phyloP scores from a whole-genome alignment of 2,113 vertebrate species.

The Illadopsis cleaveri region DNA sequence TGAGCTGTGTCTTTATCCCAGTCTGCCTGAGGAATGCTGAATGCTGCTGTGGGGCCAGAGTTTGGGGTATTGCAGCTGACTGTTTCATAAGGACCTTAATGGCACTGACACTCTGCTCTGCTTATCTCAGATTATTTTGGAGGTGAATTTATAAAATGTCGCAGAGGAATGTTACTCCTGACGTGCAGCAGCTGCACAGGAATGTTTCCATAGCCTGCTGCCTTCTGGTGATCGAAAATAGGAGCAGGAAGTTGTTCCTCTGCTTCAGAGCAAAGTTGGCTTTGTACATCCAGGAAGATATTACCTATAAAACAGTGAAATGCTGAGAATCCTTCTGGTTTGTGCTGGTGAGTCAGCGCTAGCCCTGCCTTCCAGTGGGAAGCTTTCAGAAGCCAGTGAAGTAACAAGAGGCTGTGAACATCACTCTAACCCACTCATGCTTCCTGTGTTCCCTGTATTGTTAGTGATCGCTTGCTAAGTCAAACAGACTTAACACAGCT shows the following conservation, averaged over 20 bases:
- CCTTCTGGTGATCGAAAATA: neutral
- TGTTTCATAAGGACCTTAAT: neutral
- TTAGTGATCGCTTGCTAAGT: constrained; percentile 30
- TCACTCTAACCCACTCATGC: neutral
- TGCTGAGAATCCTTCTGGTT: neutral
- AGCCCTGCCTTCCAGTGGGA: neutral
- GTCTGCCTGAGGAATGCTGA: neutral
- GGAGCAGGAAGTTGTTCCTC: neutral
- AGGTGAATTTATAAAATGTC: neutral
- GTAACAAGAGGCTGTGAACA: constrained; percentile 1
- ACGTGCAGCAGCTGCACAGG: constrained; percentile 7
- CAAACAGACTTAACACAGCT: constrained; percentile 34
- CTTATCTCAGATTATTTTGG: neutral
- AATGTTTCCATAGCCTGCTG: neutral
- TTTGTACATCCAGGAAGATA: neutral
- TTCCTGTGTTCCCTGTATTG: neutral
- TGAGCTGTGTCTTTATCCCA: neutral
- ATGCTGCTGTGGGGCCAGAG: neutral
- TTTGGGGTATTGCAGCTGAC: neutral
- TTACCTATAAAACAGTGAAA: neutral
- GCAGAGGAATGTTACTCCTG: neutral
- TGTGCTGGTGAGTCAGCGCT: neutral
- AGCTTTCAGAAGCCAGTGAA: neutral
- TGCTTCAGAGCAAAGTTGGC: neutral
- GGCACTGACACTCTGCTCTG: neutral